Base-by-base conservation (phyloP, 2,888 invertebrate genomes). In the Heliconius ismenius region DNA sequence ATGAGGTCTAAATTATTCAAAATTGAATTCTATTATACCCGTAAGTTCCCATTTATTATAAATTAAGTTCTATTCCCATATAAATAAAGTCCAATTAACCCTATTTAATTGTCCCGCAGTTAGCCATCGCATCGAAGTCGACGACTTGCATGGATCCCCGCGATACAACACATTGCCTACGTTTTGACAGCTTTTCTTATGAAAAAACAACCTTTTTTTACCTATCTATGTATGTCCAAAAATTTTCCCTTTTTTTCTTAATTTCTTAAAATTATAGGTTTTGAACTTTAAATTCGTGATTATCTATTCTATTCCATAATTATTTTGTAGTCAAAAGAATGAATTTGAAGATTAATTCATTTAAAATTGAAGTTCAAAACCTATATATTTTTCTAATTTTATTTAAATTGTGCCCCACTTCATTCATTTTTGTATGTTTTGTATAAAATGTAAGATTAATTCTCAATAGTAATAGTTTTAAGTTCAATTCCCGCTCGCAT, bases 131-230 rank as follows among this genome's bases (percentile, higher is more conserved):
- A 79, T 79, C 81, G 80, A 80, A 78, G 76, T 81, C 83, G 79
- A 82, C 84, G 78, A 75, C 79, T 82, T 83, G 85, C 85, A 84
- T 84, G 85, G 85, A 83, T 79, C 81, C 84, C 85, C 83, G 81
- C 81, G 80, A 79, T 79, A 63, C 63, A 43, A 62, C 21, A 54
- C 62, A 75, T 32, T 63, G 49, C 49, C 54, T 32, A 36, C 68
- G 18, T 73, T 62, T 62, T 73, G 72, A 73, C 72, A 73, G 72
- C 39, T 73, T 62, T 39, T 60, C 60, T 72, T 39, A 24, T 60
- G 15, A 43, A 72, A 72, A 28, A 68, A 69, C 21, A 26, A 60
- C 54, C 21, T 54, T 9, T 26, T 49, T 21, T n/a, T 10, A 32
- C 32, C 28, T 28, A 10, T 15, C 70, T 28, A 18, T 36, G 43